Base-by-base conservation (phyloP, 2,888 invertebrate species). In the Pachliopta kotzebuea region DNA sequence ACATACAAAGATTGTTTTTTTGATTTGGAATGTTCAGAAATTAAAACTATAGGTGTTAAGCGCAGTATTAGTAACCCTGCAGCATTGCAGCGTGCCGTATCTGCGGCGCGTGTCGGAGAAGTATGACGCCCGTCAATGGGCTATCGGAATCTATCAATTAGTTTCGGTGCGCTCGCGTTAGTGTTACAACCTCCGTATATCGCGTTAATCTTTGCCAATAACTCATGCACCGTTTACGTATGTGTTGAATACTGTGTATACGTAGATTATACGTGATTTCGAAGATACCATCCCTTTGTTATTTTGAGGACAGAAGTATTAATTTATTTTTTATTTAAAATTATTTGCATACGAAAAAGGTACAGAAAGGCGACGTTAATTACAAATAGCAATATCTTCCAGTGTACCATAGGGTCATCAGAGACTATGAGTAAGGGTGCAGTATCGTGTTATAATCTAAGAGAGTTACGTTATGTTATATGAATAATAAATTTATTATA, bases 111-210 rank as follows among this genome's bases (percentile, higher is more conserved):
- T 65, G 65, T 45, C 56, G n/a, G 42, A 49, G 57, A 53, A 45
- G 56, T 65, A 65, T 21, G 42, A 26, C 63, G 58, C 49, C 60
- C 42, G 65, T 65, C 65, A 53, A 53, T 58, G 58, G 53, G 53
- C 58, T 62, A 65, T 65, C 61, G 61, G 37, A 54, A 50, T 62
- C 61, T 59, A 59, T 62, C 65, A 65, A 62, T 65, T 65, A 62
- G 21, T 37, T 29, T 24, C 31, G 55, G 56, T 56, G 23, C 29
- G 60, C 37, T 53, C 21, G 56, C 53, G 56, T 53, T 60, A 56
- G 65, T 26, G 37, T 55, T 20, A 37, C 50, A 37, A n/a, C 58
- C 23, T 24, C 29, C 56, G 9, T 24, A 20, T 50, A 55, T 54
- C n/a, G 37, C 56, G 52, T 18, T 59, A 64, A 64, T 64, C 56